Evolutionary conservation across 2,113 vertebrate genomes (phyloP).

Genomic region (Antidorcas marsupialis): DNA sequence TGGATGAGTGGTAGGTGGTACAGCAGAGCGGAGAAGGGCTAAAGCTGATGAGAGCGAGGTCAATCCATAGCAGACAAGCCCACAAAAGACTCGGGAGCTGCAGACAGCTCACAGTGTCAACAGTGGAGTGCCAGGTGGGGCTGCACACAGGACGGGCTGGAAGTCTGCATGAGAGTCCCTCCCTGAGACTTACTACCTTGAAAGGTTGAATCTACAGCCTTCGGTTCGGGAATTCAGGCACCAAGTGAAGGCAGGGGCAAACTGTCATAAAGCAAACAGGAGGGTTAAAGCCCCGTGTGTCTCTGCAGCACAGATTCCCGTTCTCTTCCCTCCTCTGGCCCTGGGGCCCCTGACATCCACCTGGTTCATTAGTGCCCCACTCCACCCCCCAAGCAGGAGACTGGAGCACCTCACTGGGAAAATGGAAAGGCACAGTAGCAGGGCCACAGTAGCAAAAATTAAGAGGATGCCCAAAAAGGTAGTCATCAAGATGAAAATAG

Average conservation of each 20-base stretch:
- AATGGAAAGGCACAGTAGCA: not conserved
- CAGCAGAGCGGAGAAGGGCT: not conserved
- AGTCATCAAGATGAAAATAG: not conserved
- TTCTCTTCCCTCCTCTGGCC: not conserved
- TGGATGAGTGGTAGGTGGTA: not conserved
- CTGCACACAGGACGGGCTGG: not conserved
- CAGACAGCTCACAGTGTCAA: not conserved
- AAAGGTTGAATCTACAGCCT: not conserved
- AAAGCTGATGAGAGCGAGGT: not conserved
- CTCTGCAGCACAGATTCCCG: accelerated
- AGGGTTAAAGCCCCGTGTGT: not conserved
- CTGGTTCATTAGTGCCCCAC: not conserved
- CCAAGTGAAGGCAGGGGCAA: not conserved
- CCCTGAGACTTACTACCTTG: not conserved
- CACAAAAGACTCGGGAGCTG: not conserved
- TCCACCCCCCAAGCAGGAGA: not conserved
- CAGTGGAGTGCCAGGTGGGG: not conserved
- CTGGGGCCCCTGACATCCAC: not conserved
- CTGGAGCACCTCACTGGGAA: not conserved
- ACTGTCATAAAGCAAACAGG: not conserved
- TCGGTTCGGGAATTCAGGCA: not conserved
- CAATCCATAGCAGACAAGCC: not conserved
- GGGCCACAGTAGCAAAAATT: too few species aligned
- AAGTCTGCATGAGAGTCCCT: not conserved
- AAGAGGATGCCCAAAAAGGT: not conserved